Evolutionary conservation across 2,113 vertebrate genomes (phyloP).

Genomic region (Gasterosteus nipponicus): DNA sequence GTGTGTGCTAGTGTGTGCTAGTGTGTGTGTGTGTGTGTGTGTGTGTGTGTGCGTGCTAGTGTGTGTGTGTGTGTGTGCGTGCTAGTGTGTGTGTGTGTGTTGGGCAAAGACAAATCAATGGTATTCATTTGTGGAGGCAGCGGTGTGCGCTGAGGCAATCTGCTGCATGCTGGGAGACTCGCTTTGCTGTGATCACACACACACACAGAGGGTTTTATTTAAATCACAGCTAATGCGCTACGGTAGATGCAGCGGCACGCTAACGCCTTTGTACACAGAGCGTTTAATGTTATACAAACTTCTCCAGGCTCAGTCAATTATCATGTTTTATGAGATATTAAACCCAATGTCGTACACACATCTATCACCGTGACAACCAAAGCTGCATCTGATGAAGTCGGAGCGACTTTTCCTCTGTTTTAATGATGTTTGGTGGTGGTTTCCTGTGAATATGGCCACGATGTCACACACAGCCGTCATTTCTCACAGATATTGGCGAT

Average conservation of each 20-base stretch:
- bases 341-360: constrained; percentile 20
- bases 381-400: constrained; percentile 47
- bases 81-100: constrained; percentile 18
- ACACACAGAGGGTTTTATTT: constrained; percentile 1
- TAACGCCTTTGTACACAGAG: no score
- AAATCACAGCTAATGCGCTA: constrained; percentile 18
- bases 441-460: constrained; percentile 27
- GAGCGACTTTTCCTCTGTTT: constrained; percentile 28
- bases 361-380: constrained; percentile 28
- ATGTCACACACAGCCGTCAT: constrained; percentile 26
- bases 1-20: background rate
- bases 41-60: constrained; percentile 28
- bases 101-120: constrained; percentile 81
- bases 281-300: background rate
- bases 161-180: constrained; percentile 72
- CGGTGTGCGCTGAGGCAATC: constrained; percentile 83
- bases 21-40: constrained; percentile 31
- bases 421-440: constrained; percentile 48
- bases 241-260: constrained; percentile 4
- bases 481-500: constrained; percentile 49
- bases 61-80: constrained; percentile 30
- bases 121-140: constrained; percentile 82
- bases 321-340: constrained; percentile 57
- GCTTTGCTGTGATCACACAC: constrained; percentile 64
- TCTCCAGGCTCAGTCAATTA: constrained; percentile 4